A percentile compares a stretch with the other conserved stretches of the same genome.
These are phyloP conservation scores for Falco concolor DNA, from an alignment of 2,797 vertebrate species.

Conservation along the genomic window DNA sequence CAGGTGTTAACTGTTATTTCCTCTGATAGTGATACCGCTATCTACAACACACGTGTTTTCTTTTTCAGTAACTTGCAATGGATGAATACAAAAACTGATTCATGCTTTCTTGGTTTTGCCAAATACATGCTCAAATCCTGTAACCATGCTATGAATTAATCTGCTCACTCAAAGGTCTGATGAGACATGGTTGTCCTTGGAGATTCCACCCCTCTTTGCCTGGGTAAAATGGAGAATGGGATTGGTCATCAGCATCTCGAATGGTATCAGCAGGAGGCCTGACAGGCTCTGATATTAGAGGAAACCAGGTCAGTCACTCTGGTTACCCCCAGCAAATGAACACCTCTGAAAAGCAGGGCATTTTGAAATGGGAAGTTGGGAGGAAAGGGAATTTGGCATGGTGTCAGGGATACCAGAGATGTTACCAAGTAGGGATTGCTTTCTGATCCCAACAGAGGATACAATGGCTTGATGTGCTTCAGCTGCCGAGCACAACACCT, in stretches of 20 bases:
- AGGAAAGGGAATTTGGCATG: background rate
- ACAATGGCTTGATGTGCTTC: background rate
- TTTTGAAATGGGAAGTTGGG: background rate
- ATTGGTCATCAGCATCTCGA: background rate
- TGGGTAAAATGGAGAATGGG: background rate
- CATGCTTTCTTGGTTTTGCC: background rate
- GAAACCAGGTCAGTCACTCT: background rate
- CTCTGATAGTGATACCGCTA: background rate
- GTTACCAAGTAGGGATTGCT: background rate
- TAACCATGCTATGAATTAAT: background rate
- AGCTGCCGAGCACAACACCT: background rate
- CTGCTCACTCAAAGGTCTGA: background rate
- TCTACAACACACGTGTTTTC: conserved; percentile 7
- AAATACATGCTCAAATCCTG: background rate
- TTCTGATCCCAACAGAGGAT: background rate
- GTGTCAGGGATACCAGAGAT: background rate
- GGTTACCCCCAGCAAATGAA: background rate
- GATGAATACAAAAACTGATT: background rate
- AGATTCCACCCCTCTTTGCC: background rate
- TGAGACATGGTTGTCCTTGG: background rate
- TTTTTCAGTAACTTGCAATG: background rate
- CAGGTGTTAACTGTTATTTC: conserved; percentile 6
- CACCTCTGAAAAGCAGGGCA: background rate
- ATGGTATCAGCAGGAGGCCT: background rate
- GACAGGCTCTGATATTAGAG: background rate